Evolutionary conservation across 1,140 invertebrate species (phyloP), one percentile per base, ranked within the genome.

Genomic region (Drosophila teissieri): DNA sequence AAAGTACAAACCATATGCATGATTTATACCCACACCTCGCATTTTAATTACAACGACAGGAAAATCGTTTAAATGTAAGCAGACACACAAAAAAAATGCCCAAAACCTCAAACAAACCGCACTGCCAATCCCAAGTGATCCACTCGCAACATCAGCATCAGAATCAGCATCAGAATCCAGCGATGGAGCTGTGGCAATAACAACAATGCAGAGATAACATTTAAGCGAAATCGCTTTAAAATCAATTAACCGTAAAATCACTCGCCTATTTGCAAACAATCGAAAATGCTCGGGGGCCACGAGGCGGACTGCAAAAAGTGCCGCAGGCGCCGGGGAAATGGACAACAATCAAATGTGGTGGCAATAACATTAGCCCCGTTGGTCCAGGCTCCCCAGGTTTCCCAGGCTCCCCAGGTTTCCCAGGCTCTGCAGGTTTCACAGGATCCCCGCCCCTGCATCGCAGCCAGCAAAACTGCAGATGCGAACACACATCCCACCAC

Each of bases 201-300:
- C 65, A 79, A 80, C 80, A 73, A 61, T 83, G 76, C 58, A 58
- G 69, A 76, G 80, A 88, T 88, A 88, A 83, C 88, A 91, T 91
- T 89, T 91, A 91, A 91, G 83, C 78, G 83, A 91, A 91, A 91
- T 91, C 88, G 88, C 88, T 91, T 91, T 88, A 91, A 91, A 91
- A 91, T 91, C 88, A 91, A 91, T 91, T 91, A 91, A 91, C 88
- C 88, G 83, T 78, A 90, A 91, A 91, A 91, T 91, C 88, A 91
- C 84, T 91, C 51, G 88, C 68, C 80, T 86, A 90, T 86, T 89
- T 86, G 84, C 73, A 76, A 86, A 78, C 83, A 81, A 74, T 65
- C 69, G 79, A 70, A 67, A 49, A 44, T 19, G 22, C 34, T 19
- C 4, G 37, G 37, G 27, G 36, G 44, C 7, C 4, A 3, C 4